A percentile compares a stretch with the other conserved stretches of the same genome.
phyloP scores from a whole-genome alignment of 2,797 vertebrate species.

The Hemitrygon akajei region DNA sequence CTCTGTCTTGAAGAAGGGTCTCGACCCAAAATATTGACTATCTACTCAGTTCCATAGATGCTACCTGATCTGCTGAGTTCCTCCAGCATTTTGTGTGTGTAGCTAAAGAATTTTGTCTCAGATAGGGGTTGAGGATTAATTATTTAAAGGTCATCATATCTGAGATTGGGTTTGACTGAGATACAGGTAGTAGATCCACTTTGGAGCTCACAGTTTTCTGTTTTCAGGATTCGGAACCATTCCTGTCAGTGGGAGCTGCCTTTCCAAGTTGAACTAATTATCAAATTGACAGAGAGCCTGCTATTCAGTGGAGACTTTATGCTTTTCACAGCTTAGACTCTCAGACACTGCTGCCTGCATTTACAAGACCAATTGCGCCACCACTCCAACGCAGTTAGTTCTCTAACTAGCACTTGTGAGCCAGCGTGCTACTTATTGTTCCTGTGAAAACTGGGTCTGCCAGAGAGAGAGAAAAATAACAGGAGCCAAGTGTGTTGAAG shows the following conservation, averaged over 20 bases:
- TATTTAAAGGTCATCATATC: background rate
- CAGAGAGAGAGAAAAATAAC: background rate
- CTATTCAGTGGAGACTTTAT: slow-evolving; percentile 16
- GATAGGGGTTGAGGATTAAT: background rate
- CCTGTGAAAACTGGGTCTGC: slow-evolving; percentile 32
- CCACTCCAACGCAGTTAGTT: background rate
- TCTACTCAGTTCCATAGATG: no score
- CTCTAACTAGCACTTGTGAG: slow-evolving; percentile 3
- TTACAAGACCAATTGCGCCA: slow-evolving; percentile 28
- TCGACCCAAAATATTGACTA: no score
- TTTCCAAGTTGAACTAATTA: slow-evolving; percentile 14
- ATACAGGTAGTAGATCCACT: background rate
- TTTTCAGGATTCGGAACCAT: background rate
- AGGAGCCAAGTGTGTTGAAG: background rate
- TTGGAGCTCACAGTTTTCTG: background rate
- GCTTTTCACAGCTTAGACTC: background rate
- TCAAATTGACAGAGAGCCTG: slow-evolving; percentile 2
- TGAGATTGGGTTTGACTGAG: background rate
- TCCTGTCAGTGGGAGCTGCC: background rate
- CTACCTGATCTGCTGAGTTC: no score
- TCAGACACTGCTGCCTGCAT: background rate
- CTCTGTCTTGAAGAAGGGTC: no score
- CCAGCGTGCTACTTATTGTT: slow-evolving; percentile 26
- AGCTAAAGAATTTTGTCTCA: background rate
- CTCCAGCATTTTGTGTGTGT: no score